Conservation (phyloP, 2,113 vertebrate species). For the Emydocephalus ijimae region DNA sequence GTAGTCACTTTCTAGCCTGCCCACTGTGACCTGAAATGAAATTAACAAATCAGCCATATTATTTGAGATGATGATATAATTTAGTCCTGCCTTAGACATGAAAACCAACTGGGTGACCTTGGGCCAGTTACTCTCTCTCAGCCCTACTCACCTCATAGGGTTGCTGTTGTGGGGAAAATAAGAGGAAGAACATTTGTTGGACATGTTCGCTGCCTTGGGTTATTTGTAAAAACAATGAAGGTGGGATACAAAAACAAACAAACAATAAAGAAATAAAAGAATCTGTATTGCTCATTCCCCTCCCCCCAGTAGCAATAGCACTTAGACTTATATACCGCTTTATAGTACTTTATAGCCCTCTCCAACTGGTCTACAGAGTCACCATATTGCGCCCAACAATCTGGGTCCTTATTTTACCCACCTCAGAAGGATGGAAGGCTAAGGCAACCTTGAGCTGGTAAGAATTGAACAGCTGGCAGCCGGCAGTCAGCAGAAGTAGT, state of each 20-base stretch:
- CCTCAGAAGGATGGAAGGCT: too few relatives aligned
- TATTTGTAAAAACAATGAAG: background rate
- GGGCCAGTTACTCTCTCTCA: background rate
- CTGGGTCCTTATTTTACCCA: too few relatives aligned
- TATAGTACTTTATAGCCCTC: too few relatives aligned
- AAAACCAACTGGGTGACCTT: background rate
- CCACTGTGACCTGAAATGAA: background rate
- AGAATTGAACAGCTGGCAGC: too few relatives aligned
- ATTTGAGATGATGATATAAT: background rate
- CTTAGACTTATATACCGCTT: too few relatives aligned
- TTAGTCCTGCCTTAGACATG: background rate
- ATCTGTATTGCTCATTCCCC: background rate
- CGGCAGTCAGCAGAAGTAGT: too few relatives aligned
- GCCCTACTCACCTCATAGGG: background rate
- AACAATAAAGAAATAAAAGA: background rate
- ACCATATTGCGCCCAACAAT: too few relatives aligned
- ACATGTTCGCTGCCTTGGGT: background rate
- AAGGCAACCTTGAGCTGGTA: too few relatives aligned
- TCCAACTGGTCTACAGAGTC: too few relatives aligned
- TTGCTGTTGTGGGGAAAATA: background rate
- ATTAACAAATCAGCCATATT: background rate
- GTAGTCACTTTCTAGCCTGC: background rate
- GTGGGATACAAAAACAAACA: background rate
- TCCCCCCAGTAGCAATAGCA: background rate
- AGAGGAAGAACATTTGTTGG: background rate